A percentile compares a stretch with the other conserved stretches of the same genome.
phyloP scores from a whole-genome alignment of 2,113 vertebrate genomes.

The Corythornis vintsioides region DNA sequence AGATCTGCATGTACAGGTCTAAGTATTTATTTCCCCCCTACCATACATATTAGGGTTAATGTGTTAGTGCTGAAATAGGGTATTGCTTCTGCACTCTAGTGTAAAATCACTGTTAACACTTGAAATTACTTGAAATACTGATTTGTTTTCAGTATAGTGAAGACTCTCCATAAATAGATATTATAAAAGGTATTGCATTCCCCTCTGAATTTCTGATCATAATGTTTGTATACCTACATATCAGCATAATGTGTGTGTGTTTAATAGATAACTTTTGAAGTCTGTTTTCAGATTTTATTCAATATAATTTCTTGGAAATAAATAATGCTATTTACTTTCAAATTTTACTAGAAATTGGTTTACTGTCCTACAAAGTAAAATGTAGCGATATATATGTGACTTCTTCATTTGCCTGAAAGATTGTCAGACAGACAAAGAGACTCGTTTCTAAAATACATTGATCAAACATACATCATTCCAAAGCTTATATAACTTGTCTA shows the following conservation, averaged over 20 bases:
- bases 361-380: slow-evolving; percentile 31
- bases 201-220: neutral
- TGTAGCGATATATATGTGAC: slow-evolving; percentile 29
- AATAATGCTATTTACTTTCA: slow-evolving; percentile 22
- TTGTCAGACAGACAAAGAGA: neutral
- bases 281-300: neutral
- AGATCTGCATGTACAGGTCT: neutral
- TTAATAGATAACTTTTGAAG: neutral
- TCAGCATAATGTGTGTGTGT: neutral
- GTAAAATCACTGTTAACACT: neutral
- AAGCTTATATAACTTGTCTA: slow-evolving; percentile 1
- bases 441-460: slow-evolving; percentile 32
- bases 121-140: neutral
- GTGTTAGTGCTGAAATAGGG: neutral
- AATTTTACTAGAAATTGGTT: slow-evolving; percentile 49
- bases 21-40: neutral
- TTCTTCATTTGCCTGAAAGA: slow-evolving; percentile 33
- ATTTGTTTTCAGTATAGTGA: neutral
- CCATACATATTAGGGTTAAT: fast-evolving
- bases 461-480: slow-evolving; percentile 11
- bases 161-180: neutral
- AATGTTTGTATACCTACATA: fast-evolving
- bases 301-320: slow-evolving; percentile 23
- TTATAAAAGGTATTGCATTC: neutral
- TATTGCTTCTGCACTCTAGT: neutral